Evolutionary conservation across 2,888 invertebrate genomes (phyloP), one percentile per base, ranked within the genome.

Genomic region (Anorthoa munda): DNA sequence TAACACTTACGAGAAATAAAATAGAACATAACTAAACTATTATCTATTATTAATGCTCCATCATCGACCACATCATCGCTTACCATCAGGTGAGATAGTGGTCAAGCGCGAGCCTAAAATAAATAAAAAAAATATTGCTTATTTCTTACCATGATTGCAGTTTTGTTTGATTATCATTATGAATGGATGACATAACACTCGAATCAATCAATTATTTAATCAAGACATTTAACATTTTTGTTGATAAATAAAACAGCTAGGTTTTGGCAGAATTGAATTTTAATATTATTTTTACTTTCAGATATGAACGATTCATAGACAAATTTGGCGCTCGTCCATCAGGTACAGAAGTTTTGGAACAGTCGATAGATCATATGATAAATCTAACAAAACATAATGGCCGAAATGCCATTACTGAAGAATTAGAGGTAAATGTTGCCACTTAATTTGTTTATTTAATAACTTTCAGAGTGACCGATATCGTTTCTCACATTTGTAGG

Each of bases 281-380:
- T n/a, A 11, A n/a, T 58, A 15, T 59, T 50, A 23, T 58, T 48
- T 45, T 23, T 50, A 48, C 17, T 83, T 90, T 89, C 77, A 94
- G 94, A 69, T 94, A 93, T 64, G 83, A 87, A 23, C 77, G 86
- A 23, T 94, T 94, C 50, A 92, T 94, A 63, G 94, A 94, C 58
- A 97, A 93, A 60, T 98, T 97, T 91, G 98, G 98, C 0, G 94
- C 97, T 17, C 94, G 98, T 72, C 93, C 97, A 48, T 93, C 97
- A 0, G 98, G 98, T 0, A 96, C 97, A 0, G 87, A 95, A 66
- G 94, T 92, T 72, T 93, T 98, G 64, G 98, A 98, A 90, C 91
- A 95, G 56, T 93, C 98, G 0, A 98, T 98, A 79, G 97, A 98
- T 91, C 97, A 97, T 85, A 97, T 97, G 95, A 88, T 93, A 86